phyloP scores from a whole-genome alignment of 2,797 vertebrate genomes.

The Taeniopygia guttata region DNA sequence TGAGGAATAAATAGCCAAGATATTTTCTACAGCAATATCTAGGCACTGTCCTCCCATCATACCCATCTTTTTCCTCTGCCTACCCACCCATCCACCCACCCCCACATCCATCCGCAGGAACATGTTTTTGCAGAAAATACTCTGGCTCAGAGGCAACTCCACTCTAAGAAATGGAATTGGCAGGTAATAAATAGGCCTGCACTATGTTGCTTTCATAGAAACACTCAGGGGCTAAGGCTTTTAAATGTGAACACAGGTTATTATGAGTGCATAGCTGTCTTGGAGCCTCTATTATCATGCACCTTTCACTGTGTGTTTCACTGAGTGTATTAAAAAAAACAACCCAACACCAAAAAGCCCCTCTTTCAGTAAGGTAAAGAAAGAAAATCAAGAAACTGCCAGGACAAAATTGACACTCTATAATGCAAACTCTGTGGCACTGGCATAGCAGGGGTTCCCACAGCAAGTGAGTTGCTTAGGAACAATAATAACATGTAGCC shows the following conservation, averaged over 20 bases:
- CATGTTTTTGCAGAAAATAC: neutral
- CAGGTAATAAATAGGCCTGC: constrained; percentile 39
- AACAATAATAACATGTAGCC: neutral
- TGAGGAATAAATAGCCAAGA: constrained; percentile 9
- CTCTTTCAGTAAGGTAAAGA: neutral
- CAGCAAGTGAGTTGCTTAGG: constrained; percentile 38
- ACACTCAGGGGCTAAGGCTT: constrained; percentile 3
- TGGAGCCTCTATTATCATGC: neutral
- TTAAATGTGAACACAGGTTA: constrained; percentile 23
- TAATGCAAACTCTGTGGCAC: neutral
- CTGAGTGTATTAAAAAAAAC: neutral
- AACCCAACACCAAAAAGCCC: neutral
- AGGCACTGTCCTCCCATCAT: constrained; percentile 24
- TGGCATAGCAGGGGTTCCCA: neutral
- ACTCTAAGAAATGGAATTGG: constrained; percentile 30
- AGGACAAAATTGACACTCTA: neutral
- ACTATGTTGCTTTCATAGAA: constrained; percentile 22
- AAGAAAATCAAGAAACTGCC: constrained; percentile 29
- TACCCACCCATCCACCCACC: neutral
- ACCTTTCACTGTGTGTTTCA: neutral
- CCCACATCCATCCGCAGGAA: neutral
- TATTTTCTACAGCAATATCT: constrained; percentile 1
- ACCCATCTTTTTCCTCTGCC: neutral
- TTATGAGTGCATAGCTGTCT: neutral
- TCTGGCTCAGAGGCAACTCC: neutral